Conservation (phyloP, 2,888 invertebrate genomes). For the Eutolmus rufibarbis region DNA sequence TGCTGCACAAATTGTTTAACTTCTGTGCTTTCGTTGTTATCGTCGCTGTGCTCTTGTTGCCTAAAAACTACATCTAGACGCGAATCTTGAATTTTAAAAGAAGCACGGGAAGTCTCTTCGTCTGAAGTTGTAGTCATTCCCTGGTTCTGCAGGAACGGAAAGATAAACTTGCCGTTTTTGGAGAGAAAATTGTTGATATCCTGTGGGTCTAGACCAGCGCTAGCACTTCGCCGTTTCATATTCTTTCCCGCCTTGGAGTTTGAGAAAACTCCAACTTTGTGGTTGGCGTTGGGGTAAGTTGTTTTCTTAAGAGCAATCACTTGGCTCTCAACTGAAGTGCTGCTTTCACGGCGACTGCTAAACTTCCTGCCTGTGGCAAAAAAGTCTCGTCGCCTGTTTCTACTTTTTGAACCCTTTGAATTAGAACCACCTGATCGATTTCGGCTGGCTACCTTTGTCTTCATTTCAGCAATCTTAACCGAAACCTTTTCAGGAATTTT, state of each 20-base stretch:
- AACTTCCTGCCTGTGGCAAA: slow-evolving; percentile 55
- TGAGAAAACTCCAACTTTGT: slow-evolving; percentile 59
- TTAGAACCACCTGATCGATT: slow-evolving; percentile 53
- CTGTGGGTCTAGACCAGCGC: slow-evolving; percentile 57
- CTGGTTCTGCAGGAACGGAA: slow-evolving; percentile 62
- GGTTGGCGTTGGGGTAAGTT: slow-evolving; percentile 59
- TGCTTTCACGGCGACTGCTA: slow-evolving; percentile 68
- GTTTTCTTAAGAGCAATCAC: slow-evolving; percentile 64
- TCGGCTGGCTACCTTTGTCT: slow-evolving; percentile 73
- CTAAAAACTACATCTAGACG: slow-evolving; percentile 60
- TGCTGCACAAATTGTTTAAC: slow-evolving; percentile 52
- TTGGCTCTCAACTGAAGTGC: slow-evolving; percentile 83
- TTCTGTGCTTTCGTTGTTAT: slow-evolving; percentile 51
- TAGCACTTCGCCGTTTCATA: slow-evolving; percentile 57
- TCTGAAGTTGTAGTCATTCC: slow-evolving; percentile 62
- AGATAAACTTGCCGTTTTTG: slow-evolving; percentile 58
- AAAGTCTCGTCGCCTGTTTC: slow-evolving; percentile 58
- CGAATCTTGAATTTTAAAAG: slow-evolving; percentile 61
- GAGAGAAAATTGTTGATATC: slow-evolving; percentile 58
- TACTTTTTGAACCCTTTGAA: slow-evolving; percentile 52
- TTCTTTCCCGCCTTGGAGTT: slow-evolving; percentile 56
- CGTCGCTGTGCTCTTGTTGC: slow-evolving; percentile 55
- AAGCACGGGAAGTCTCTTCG: slow-evolving; percentile 60
- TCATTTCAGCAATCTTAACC: slow-evolving; percentile 84
- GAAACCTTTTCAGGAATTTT: slow-evolving; percentile 61